A percentile compares a stretch with the other conserved stretches of the same genome.
Conservation (phyloP, 2,888 invertebrate species). For the Amphipyra berbera region DNA sequence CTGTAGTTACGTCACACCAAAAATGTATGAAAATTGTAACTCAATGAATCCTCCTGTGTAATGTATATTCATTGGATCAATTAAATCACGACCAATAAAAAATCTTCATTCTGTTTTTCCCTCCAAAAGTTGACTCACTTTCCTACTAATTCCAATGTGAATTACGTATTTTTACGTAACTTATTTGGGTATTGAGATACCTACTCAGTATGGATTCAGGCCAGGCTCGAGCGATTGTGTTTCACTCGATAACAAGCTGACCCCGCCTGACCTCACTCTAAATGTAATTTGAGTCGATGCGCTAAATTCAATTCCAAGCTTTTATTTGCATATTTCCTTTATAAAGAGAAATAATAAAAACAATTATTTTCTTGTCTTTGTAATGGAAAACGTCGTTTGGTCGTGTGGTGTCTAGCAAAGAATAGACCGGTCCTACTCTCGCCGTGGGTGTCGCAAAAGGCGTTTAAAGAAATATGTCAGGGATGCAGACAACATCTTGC, state of each 20-base stretch:
- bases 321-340: slow-evolving; percentile 63
- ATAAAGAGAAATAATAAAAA: slow-evolving; percentile 42
- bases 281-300: slow-evolving; percentile 68
- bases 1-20: too few relatives aligned
- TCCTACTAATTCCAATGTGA: slow-evolving; percentile 8
- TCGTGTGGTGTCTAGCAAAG: too few relatives aligned
- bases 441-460: too few relatives aligned
- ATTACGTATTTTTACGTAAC: slow-evolving; percentile 44
- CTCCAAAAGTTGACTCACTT: neutral
- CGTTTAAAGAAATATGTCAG: too few relatives aligned
- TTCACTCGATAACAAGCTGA: slow-evolving; percentile 74
- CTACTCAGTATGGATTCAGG: slow-evolving; percentile 66
- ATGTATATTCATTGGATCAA: too few relatives aligned
- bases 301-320: slow-evolving; percentile 67
- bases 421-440: too few relatives aligned
- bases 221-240: slow-evolving; percentile 68
- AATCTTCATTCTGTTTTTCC: neutral
- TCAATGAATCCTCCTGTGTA: too few relatives aligned
- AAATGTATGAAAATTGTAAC: too few relatives aligned
- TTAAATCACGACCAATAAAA: too few relatives aligned
- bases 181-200: slow-evolving; percentile 54
- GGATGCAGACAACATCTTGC: too few relatives aligned
- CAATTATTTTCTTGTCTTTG: slow-evolving; percentile 30
- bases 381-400: neutral
- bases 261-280: slow-evolving; percentile 64